Evolutionary conservation across 37 sponge, comb jelly and placozoan genomes (phyloP).

Genomic region (Crambe crambe): DNA sequence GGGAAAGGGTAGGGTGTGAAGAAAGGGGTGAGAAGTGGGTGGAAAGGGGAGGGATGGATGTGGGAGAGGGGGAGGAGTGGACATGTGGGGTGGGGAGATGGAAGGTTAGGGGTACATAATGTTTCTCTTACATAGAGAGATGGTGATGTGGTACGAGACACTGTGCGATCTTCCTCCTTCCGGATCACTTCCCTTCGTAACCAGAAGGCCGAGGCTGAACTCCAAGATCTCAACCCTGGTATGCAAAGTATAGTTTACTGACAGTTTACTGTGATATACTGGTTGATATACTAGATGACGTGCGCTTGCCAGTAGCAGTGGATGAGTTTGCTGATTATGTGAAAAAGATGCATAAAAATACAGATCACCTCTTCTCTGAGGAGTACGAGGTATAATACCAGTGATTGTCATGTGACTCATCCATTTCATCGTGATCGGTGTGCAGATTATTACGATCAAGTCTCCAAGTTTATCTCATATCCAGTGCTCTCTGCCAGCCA

Average conservation of each 20-base stretch:
- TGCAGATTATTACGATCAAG: slow-evolving; percentile 68
- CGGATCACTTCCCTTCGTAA: not conserved
- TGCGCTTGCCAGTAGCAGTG: slow-evolving; percentile 23
- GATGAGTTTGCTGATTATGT: slow-evolving; percentile 45
- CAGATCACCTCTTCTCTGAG: slow-evolving; percentile 80
- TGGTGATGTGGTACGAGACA: not conserved
- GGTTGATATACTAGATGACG: slow-evolving; percentile 33
- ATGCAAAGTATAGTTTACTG: not conserved
- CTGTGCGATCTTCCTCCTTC: not conserved
- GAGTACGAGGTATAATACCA: slow-evolving; percentile 68
- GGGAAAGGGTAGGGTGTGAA: not conserved
- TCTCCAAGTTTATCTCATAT: slow-evolving; percentile 69
- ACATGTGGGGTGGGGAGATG: not conserved
- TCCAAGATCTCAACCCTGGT: slow-evolving; percentile 37
- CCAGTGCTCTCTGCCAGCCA: slow-evolving; percentile 39
- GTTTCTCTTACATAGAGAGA: too few species aligned
- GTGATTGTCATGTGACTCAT: not conserved
- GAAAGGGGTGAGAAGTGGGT: not conserved
- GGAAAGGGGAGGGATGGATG: not conserved
- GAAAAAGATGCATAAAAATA: slow-evolving; percentile 50
- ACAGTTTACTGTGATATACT: not conserved
- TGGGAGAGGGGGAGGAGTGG: not conserved
- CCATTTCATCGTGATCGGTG: not conserved
- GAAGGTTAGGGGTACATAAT: not conserved
- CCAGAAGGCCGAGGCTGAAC: slow-evolving; percentile 16